Conservation (phyloP, 2,888 invertebrate genomes). For the Cepaea hortensis region DNA sequence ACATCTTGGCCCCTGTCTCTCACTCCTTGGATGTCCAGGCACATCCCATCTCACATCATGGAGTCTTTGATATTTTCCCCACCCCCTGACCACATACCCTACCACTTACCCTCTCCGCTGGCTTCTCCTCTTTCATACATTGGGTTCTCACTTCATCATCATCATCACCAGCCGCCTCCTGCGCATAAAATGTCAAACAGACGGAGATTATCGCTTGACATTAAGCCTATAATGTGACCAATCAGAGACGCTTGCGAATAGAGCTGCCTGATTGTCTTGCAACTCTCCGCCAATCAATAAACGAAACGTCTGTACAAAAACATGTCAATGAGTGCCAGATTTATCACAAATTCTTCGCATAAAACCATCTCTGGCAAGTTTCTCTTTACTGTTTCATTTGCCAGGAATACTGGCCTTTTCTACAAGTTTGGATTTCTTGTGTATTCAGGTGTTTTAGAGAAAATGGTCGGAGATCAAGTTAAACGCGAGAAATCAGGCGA, state of each 20-base stretch:
- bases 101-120: constrained; percentile 37
- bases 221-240: constrained; percentile 26
- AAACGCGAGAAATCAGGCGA: too few species aligned
- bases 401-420: not conserved
- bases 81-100: constrained; percentile 38
- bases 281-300: not conserved
- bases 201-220: constrained; percentile 27
- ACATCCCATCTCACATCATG: constrained; percentile 16
- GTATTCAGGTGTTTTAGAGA: not conserved
- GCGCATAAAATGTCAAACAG: constrained; percentile 11
- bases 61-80: constrained; percentile 44
- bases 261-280: not conserved
- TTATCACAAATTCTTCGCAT: not conserved
- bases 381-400: not conserved
- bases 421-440: not conserved
- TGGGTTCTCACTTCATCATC: constrained; percentile 36
- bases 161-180: constrained; percentile 32
- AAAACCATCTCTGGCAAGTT: not conserved
- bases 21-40: constrained; percentile 1
- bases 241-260: not conserved
- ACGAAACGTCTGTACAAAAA: not conserved
- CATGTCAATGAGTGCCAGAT: not conserved
- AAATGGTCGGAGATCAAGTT: too few species aligned
- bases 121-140: constrained; percentile 38
- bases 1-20: constrained; percentile 2